Conservation (phyloP, 2,113 vertebrate species). For the Pomatostomus ruficeps region DNA sequence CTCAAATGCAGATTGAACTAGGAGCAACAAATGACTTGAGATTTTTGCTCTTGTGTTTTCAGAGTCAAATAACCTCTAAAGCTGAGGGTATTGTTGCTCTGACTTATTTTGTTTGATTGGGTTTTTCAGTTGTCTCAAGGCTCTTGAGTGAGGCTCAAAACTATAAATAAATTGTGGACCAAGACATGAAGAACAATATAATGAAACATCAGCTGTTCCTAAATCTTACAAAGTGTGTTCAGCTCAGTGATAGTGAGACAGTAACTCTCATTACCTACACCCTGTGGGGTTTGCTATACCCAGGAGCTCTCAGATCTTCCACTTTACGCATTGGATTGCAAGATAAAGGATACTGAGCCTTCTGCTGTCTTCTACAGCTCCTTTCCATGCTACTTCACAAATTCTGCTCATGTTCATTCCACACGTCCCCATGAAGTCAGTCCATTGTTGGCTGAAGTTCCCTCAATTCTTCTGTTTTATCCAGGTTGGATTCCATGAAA, state of each 20-base stretch:
- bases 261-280: background rate
- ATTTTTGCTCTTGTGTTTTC: background rate
- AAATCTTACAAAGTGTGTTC: background rate
- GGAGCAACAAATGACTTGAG: background rate
- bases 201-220: background rate
- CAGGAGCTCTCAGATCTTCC: background rate
- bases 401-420: background rate
- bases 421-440: fast-evolving
- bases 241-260: background rate
- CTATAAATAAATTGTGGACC: background rate
- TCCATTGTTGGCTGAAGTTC: background rate
- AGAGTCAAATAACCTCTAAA: background rate
- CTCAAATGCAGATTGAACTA: background rate
- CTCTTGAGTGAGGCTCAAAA: background rate
- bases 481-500: background rate
- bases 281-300: background rate
- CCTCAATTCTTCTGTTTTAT: background rate
- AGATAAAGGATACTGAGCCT: background rate
- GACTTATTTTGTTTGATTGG: background rate
- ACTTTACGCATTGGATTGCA: background rate
- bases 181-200: background rate
- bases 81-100: background rate
- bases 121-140: background rate
- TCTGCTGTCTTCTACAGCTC: background rate
- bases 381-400: background rate